A percentile compares a stretch with the other conserved stretches of the same genome.
phyloP scores from a whole-genome alignment of 2,888 invertebrate genomes.

The Meiosimyza decipiens region DNA sequence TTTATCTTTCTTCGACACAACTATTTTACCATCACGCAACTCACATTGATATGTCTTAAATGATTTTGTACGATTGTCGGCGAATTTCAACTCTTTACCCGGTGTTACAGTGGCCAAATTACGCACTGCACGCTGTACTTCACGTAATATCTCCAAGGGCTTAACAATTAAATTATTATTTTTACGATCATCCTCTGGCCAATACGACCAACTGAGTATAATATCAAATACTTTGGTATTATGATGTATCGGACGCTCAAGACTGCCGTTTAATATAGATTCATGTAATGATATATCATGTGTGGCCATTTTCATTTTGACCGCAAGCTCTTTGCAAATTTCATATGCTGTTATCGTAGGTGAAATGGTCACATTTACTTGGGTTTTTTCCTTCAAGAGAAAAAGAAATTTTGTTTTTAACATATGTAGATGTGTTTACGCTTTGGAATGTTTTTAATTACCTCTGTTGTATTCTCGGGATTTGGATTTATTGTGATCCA shows the following conservation, averaged over 20 bases:
- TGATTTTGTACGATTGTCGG: slow-evolving; percentile 78
- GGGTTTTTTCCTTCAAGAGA: slow-evolving; percentile 60
- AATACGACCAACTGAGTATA: slow-evolving; percentile 84
- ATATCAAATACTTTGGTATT: slow-evolving; percentile 71
- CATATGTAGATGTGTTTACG: background rate
- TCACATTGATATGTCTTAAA: slow-evolving; percentile 84
- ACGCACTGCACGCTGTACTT: slow-evolving; percentile 70
- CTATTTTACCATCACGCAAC: slow-evolving; percentile 82
- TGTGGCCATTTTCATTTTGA: slow-evolving; percentile 73
- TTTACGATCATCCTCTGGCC: slow-evolving; percentile 87
- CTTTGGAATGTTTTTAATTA: slow-evolving; percentile 54
- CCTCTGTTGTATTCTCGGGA: slow-evolving; percentile 73
- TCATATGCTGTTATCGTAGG: slow-evolving; percentile 83
- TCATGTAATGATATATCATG: slow-evolving; percentile 84
- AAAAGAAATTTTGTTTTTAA: background rate
- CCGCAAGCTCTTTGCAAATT: slow-evolving; percentile 77
- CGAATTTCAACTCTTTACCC: slow-evolving; percentile 83
- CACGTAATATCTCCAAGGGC: slow-evolving; percentile 66
- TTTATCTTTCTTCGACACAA: slow-evolving; percentile 85
- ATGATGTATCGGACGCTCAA: slow-evolving; percentile 82
- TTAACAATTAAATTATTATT: slow-evolving; percentile 82
- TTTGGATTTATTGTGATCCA: slow-evolving; percentile 75
- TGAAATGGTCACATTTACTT: slow-evolving; percentile 70
- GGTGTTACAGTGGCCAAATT: slow-evolving; percentile 73
- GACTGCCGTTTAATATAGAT: slow-evolving; percentile 78